Conservation (phyloP, 2,113 vertebrate genomes). For the Crotophaga sulcirostris region DNA sequence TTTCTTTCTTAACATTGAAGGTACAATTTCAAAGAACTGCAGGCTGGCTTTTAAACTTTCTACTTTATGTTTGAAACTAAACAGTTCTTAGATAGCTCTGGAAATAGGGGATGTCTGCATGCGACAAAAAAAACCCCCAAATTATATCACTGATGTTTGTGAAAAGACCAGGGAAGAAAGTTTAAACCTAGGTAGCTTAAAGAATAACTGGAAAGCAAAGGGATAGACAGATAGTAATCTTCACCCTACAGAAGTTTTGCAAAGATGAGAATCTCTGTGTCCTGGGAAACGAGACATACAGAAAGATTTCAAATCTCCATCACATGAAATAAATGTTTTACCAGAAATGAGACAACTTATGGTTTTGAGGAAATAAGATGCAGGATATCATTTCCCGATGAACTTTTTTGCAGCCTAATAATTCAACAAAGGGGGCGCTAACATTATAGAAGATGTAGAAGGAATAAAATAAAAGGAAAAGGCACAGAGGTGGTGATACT, state of each 20-base stretch:
- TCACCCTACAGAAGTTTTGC: neutral
- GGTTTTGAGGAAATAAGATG: neutral
- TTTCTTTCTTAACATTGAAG: neutral
- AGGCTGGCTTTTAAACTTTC: neutral
- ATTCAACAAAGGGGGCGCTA: neutral
- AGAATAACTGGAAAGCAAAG: neutral
- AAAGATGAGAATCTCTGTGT: neutral
- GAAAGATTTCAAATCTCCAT: neutral
- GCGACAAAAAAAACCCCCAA: neutral
- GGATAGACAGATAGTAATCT: neutral
- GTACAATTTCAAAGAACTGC: neutral
- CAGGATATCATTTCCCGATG: rapidly evolving
- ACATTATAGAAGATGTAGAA: neutral
- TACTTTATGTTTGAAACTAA: neutral
- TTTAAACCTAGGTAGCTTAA: neutral
- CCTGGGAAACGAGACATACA: neutral
- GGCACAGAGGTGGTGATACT: neutral
- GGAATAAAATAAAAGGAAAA: neutral
- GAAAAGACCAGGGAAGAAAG: neutral
- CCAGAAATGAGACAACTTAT: neutral
- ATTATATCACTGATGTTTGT: neutral
- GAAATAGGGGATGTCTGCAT: neutral
- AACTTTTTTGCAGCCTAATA: neutral
- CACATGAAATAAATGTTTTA: neutral
- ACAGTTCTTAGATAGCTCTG: neutral